phyloP scores from a whole-genome alignment of 2,797 vertebrate genomes.

The Tokudaia tokunoshimensis region DNA sequence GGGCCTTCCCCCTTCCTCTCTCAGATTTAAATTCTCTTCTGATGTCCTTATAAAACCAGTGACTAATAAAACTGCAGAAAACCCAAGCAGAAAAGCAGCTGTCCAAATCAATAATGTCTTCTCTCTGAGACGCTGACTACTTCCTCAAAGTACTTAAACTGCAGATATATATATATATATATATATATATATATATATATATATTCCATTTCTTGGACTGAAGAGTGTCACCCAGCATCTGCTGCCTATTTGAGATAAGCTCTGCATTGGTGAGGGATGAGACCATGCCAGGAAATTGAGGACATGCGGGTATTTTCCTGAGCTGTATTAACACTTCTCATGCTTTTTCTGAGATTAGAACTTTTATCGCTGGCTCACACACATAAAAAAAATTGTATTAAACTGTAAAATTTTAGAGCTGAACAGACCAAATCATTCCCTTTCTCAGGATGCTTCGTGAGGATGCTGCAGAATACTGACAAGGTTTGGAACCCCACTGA shows the following conservation, averaged over 20 bases:
- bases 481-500: constrained; percentile 20
- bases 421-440: constrained; percentile 64
- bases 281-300: constrained; percentile 73
- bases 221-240: not conserved
- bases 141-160: constrained; percentile 46
- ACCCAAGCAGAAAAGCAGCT: not conserved
- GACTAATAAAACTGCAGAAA: constrained; percentile 18
- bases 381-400: constrained; percentile 74
- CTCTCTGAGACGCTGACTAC: not conserved
- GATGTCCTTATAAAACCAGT: not conserved
- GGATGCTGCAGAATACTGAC: constrained; percentile 17
- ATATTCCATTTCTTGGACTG: constrained; percentile 27
- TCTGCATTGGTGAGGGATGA: not conserved
- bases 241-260: constrained; percentile 72
- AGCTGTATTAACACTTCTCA: constrained; percentile 66
- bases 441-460: constrained; percentile 6
- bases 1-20: constrained; percentile 18
- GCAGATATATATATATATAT: not conserved
- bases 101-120: not conserved
- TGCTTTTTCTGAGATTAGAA: constrained; percentile 80
- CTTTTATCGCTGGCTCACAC: constrained; percentile 81
- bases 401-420: constrained; percentile 66
- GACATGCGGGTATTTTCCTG: constrained; percentile 73
- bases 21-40: constrained; percentile 23
- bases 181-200: not conserved